These are phyloP conservation scores for Rhabdomys dilectus DNA, from an alignment of 2,113 vertebrate genomes.

Conservation along the genomic window DNA sequence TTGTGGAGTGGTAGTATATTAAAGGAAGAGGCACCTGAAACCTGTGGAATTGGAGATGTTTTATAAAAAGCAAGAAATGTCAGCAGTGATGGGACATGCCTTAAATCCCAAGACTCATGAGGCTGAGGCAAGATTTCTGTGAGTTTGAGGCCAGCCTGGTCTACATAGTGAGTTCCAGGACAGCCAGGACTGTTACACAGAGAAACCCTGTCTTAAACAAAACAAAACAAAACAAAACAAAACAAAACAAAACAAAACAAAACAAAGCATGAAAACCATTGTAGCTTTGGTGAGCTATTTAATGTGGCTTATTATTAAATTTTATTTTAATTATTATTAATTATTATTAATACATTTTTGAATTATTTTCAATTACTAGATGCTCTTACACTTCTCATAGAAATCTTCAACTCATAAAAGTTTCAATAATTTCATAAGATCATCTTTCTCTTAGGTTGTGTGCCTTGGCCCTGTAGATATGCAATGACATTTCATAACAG, in stretches of 20 bases:
- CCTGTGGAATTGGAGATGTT: background rate
- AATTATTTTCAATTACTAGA: constrained; percentile 46
- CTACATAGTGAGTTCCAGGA: background rate
- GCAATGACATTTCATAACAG: constrained; percentile 44
- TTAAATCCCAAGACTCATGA: background rate
- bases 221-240: background rate
- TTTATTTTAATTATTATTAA: too few species aligned
- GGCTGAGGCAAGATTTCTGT: background rate
- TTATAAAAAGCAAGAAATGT: background rate
- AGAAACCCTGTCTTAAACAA: background rate
- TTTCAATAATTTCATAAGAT: constrained; percentile 61
- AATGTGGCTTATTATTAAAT: constrained; percentile 55
- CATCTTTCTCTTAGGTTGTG: constrained; percentile 57
- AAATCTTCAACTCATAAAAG: background rate
- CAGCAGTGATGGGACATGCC: background rate
- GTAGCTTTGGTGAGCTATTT: background rate
- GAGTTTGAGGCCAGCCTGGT: background rate
- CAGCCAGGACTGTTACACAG: background rate
- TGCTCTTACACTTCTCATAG: background rate
- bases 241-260: too few species aligned
- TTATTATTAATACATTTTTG: constrained; percentile 34
- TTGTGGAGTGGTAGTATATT: background rate
- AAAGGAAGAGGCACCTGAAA: background rate
- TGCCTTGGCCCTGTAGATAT: constrained; percentile 48
- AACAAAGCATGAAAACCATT: background rate